phyloP scores from a whole-genome alignment of 2,797 vertebrate genomes.

The Eptatretus atami region DNA sequence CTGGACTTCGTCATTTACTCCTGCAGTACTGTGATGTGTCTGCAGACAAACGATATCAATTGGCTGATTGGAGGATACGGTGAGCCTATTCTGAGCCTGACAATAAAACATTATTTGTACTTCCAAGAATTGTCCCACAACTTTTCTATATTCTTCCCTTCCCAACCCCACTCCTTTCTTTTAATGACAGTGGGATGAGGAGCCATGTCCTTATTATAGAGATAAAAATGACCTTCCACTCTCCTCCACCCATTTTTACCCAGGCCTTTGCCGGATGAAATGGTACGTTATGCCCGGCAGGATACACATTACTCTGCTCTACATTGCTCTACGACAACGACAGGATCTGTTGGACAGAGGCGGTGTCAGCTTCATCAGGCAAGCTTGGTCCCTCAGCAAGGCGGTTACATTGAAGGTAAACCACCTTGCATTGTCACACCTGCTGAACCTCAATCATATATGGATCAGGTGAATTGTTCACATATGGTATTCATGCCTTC shows the following conservation, averaged over 20 bases:
- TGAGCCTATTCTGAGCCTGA: constrained; percentile 12
- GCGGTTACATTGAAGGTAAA: constrained; percentile 55
- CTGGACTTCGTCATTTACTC: constrained; percentile 62
- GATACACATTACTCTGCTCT: constrained; percentile 87
- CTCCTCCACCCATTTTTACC: constrained; percentile 1
- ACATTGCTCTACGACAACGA: constrained; percentile 48
- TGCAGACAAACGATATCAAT: constrained; percentile 66
- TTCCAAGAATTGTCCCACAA: no score
- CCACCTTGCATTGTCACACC: not conserved
- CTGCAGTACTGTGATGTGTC: constrained; percentile 38
- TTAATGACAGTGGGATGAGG: no score
- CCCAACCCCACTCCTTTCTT: no score
- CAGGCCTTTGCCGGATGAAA: constrained; percentile 70
- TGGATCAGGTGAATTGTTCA: not conserved
- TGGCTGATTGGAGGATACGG: constrained; percentile 92
- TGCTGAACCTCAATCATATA: no score
- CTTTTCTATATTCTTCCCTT: no score
- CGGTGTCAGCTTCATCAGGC: constrained; percentile 29
- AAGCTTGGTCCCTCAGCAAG: constrained; percentile 57
- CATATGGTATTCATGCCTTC: not conserved
- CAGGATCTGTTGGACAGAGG: constrained; percentile 28
- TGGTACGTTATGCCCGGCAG: constrained; percentile 44
- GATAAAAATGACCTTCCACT: no score
- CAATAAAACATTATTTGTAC: no score
- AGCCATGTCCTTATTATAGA: no score